Evolutionary conservation across 2,888 invertebrate species (phyloP).

Genomic region (Prosopocoilus inquinatus): DNA sequence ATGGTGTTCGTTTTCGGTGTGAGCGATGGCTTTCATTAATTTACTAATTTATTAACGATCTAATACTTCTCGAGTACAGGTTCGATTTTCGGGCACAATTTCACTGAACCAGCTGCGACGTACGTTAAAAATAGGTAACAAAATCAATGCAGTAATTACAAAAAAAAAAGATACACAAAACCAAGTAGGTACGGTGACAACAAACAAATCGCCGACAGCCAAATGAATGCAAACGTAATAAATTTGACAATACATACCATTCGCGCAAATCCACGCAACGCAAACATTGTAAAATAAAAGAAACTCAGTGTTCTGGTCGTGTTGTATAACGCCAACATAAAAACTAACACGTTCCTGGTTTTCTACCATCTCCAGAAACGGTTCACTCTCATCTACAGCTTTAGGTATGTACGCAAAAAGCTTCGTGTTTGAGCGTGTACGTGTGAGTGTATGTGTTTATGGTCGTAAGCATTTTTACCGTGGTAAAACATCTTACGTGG

Average conservation of each 20-base stretch:
- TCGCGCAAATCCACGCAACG: slow-evolving; percentile 50
- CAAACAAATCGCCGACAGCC: slow-evolving; percentile 6
- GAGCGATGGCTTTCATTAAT: too few species aligned
- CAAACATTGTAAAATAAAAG: slow-evolving; percentile 52
- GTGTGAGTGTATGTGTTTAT: not conserved
- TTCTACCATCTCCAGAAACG: too few species aligned
- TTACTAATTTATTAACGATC: slow-evolving; percentile 6
- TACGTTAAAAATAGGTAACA: slow-evolving; percentile 1
- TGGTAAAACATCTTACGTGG: not conserved
- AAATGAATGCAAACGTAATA: slow-evolving; percentile 18
- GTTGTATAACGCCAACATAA: slow-evolving; percentile 32
- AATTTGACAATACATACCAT: slow-evolving; percentile 50
- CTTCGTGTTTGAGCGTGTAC: slow-evolving; percentile 1
- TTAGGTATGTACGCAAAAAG: not conserved
- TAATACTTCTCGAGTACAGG: slow-evolving; percentile 48
- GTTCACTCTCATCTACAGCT: too few species aligned
- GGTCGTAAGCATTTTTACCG: not conserved
- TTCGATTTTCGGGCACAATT: slow-evolving; percentile 48
- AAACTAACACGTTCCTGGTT: not conserved
- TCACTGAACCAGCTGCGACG: slow-evolving; percentile 45
- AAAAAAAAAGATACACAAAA: slow-evolving; percentile 4
- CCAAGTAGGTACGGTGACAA: not conserved
- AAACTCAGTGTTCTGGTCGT: slow-evolving; percentile 50
- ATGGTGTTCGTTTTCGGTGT: too few species aligned
- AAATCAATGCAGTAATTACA: slow-evolving; percentile 6